These are phyloP conservation scores for Atractosteus spatula DNA, from an alignment of 2,113 vertebrate species.

Conservation along the genomic window DNA sequence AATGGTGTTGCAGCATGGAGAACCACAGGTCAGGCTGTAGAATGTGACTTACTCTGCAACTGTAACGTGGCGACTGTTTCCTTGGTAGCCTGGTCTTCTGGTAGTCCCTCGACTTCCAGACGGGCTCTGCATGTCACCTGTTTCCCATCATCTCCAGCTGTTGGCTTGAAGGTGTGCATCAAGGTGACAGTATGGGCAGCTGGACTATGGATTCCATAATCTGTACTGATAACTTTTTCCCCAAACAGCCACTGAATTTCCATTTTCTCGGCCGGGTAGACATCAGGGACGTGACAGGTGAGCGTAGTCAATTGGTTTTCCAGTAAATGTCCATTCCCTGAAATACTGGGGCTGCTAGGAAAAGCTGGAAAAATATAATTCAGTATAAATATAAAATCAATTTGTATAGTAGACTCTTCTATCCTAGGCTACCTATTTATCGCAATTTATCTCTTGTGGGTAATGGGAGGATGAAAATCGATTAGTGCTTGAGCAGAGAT, in stretches of 20 bases:
- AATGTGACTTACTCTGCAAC: constrained; percentile 48
- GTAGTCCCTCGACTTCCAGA: constrained; percentile 33
- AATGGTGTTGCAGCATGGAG: too few relatives aligned
- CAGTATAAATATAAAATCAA: too few relatives aligned
- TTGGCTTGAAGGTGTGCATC: constrained; percentile 33
- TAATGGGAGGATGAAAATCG: too few relatives aligned
- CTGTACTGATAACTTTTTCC: constrained; percentile 19
- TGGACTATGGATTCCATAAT: not conserved
- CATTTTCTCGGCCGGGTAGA: constrained; percentile 40
- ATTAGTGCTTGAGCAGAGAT: too few relatives aligned
- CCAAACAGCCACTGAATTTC: constrained; percentile 46
- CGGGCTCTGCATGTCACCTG: constrained; percentile 51
- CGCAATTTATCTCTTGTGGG: too few relatives aligned
- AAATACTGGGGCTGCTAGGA: constrained; percentile 48
- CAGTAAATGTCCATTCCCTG: constrained; percentile 35
- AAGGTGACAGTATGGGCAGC: not conserved
- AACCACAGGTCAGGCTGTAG: too few relatives aligned
- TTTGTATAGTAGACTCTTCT: too few relatives aligned
- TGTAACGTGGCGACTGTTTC: constrained; percentile 35
- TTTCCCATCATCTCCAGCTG: constrained; percentile 14
- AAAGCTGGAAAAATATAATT: constrained; percentile 43
- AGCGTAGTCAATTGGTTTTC: constrained; percentile 34
- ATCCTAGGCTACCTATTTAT: too few relatives aligned
- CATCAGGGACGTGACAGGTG: constrained; percentile 41
- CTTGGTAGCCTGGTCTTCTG: constrained; percentile 25